A percentile compares a stretch with the other conserved stretches of the same genome.
phyloP scores from a whole-genome alignment of 2,797 vertebrate species.

The Hyperoplus immaculatus region DNA sequence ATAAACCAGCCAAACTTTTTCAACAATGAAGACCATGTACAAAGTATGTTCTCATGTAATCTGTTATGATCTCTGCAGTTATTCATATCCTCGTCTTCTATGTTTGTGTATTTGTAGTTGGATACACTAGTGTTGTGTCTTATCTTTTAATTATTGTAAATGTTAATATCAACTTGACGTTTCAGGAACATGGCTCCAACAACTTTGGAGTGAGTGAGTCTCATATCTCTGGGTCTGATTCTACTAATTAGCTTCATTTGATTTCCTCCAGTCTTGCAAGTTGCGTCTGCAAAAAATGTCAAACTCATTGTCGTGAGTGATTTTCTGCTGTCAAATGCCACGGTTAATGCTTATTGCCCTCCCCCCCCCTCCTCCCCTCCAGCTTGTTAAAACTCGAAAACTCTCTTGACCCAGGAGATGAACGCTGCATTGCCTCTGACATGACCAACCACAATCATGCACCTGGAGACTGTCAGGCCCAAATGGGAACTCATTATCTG shows the following conservation, averaged over 20 bases:
- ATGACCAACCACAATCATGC: slow-evolving; percentile 66
- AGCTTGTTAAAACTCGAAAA: slow-evolving; percentile 48
- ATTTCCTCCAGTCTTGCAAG: not conserved
- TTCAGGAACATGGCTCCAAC: not conserved
- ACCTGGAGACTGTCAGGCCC: slow-evolving; percentile 60
- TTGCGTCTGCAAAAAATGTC: not conserved
- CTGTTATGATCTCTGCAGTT: not conserved
- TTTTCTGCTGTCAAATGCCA: slow-evolving; percentile 50
- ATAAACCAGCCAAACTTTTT: not conserved
- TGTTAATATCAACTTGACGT: not conserved
- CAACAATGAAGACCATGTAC: not conserved
- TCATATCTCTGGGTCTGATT: not conserved
- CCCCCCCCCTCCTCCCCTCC: not conserved
- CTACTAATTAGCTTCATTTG: not conserved
- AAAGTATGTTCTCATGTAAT: not conserved
- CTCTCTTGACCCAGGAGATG: slow-evolving; percentile 63
- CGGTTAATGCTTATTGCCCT: slow-evolving; percentile 42
- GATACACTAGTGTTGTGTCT: not conserved
- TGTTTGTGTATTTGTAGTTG: not conserved
- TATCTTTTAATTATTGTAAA: not conserved
- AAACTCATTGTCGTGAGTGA: not conserved
- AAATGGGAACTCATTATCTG: slow-evolving; percentile 74
- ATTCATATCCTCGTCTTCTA: not conserved
- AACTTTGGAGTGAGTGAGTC: not conserved
- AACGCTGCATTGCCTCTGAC: slow-evolving; percentile 64